Percentiles rank a stretch among this genome's conserved stretches.
These are phyloP conservation scores for Litocranius walleri DNA, from an alignment of 2,113 vertebrate genomes.

Conservation along the genomic window DNA sequence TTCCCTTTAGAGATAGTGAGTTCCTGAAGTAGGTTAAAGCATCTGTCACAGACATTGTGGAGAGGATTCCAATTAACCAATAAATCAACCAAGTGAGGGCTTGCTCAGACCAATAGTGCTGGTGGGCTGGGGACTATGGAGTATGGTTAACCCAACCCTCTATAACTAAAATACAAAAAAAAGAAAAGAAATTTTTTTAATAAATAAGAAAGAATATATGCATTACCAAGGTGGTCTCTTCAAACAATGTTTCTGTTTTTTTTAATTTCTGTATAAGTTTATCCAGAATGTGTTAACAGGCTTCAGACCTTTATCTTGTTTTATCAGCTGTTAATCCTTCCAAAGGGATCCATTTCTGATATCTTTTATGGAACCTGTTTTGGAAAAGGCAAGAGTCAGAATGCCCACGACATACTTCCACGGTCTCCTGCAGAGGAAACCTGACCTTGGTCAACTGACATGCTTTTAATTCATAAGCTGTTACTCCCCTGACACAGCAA, in stretches of 20 bases:
- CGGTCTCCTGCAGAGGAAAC: not conserved
- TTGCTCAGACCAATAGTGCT: not conserved
- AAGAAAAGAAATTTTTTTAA: not conserved
- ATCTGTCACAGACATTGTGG: not conserved
- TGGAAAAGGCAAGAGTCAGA: not conserved
- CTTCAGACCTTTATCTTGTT: not conserved
- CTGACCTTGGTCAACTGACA: not conserved
- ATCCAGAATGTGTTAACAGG: not conserved
- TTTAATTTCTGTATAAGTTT: not conserved
- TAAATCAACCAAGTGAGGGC: not conserved
- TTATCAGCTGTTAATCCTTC: not conserved
- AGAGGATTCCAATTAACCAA: not conserved
- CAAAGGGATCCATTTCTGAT: not conserved
- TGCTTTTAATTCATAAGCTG: not conserved
- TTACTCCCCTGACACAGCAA: not conserved
- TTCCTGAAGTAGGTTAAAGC: not conserved
- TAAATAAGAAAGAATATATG: not conserved
- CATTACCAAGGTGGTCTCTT: not conserved
- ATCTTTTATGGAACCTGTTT: not conserved
- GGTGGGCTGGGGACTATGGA: not conserved
- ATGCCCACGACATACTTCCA: not conserved
- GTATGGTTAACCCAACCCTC: not conserved
- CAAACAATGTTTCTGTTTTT: not conserved
- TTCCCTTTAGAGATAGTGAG: not conserved
- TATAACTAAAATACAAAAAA: not conserved